phyloP scores from a whole-genome alignment of 35 echinoderm and acorn worm species.

The Amphiura filiformis region DNA sequence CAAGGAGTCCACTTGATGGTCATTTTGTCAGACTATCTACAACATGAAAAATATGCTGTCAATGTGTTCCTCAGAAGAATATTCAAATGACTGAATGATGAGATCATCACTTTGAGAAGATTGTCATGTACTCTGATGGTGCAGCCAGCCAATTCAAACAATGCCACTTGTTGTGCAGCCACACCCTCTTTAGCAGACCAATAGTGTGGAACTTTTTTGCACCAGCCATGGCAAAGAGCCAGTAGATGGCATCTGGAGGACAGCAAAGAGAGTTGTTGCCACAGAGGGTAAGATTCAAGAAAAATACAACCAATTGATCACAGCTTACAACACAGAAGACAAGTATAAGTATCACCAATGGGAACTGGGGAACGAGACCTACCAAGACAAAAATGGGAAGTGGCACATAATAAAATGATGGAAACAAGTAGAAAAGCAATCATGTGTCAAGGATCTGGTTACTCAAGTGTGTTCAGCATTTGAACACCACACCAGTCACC shows the following conservation, averaged over 20 bases:
- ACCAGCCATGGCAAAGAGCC: slow-evolving; percentile 19
- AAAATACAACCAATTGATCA: too few species aligned
- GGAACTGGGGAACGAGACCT: too few species aligned
- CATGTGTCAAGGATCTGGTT: too few species aligned
- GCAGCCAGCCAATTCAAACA: slow-evolving; percentile 29
- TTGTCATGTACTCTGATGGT: slow-evolving; percentile 24
- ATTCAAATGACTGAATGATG: neutral
- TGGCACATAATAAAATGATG: too few species aligned
- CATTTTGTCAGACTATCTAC: slow-evolving; percentile 18
- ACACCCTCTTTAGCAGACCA: neutral
- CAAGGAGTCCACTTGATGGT: slow-evolving; percentile 13
- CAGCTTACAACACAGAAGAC: too few species aligned
- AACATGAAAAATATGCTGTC: slow-evolving; percentile 31
- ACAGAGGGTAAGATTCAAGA: neutral
- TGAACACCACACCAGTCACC: too few species aligned
- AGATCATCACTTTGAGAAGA: neutral
- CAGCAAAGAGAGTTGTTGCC: slow-evolving; percentile 19
- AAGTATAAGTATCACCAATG: too few species aligned
- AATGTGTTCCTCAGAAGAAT: slow-evolving; percentile 23
- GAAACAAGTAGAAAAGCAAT: too few species aligned
- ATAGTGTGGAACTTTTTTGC: slow-evolving; percentile 32
- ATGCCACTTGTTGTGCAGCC: neutral
- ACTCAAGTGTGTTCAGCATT: too few species aligned
- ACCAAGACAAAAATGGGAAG: too few species aligned
- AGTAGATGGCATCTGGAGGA: slow-evolving; percentile 20